Base-by-base conservation (phyloP, 2,888 invertebrate species). In the Strigamia maritima region DNA sequence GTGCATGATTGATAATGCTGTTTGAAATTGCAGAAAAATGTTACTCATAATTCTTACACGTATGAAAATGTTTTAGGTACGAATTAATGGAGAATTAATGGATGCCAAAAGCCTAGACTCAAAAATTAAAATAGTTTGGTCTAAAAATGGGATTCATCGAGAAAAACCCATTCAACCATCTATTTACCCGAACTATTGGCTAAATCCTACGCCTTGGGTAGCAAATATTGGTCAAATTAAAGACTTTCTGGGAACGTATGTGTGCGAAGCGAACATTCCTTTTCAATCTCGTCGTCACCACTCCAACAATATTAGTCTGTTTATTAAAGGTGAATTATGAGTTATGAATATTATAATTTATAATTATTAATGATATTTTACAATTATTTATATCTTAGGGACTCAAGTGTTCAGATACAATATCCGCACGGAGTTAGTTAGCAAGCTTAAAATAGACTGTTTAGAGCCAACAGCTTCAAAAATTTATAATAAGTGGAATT, bases 281-380 rank as follows among this genome's bases (percentile, higher is more conserved):
- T 75, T 2, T 16, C 38, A 35, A 28, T 8, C n/a, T 14, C 19
- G 19, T n/a, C 31, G 35, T n/a, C 28, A 75, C 2, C 6, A 2
- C 10, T 75, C 75, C 6, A 22, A 75, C 12, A 14, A 75, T 12
- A 31, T 75, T 28, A 75, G 35, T 75, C 75, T 75, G 8, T 75
- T 75, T 31, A 1, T 75, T n/a, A 35, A 75, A 35, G 75, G 75
- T 75, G 22, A 74, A 19, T n/a, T n/a, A n/a, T n/a, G n/a, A n/a
- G n/a, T n/a, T 60, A n/a, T 4, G 16, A 14, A 60, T n/a, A 60
- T 19, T 19, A n/a, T 10, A 19, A 2, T 6, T 0, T 6, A 60
- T 8, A 60, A 16, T 19, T 19, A 19, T 49, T 19, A 10, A 10
- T 19, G 1, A 49, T n/a, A n/a, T 2, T 49, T 49, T 49, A 3